phyloP scores from a whole-genome alignment of 2,113 vertebrate species.

The Rhineura floridana region DNA sequence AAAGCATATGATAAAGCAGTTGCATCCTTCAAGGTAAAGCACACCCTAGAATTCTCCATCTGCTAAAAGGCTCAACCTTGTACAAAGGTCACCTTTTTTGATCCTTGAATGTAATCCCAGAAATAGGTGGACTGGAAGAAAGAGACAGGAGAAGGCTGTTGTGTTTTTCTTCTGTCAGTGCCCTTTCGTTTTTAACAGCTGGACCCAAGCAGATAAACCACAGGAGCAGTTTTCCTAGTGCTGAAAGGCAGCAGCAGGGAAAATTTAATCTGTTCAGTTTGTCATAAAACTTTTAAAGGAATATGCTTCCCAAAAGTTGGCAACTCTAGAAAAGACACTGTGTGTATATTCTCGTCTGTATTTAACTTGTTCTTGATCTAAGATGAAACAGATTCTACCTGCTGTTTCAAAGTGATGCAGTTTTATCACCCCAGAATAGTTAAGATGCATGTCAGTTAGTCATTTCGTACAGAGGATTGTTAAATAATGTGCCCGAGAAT shows the following conservation, averaged over 20 bases:
- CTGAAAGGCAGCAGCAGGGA: not conserved
- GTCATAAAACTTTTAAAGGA: not conserved
- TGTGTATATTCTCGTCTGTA: not conserved
- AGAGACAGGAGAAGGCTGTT: not conserved
- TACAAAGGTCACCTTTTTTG: not conserved
- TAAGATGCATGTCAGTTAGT: not conserved
- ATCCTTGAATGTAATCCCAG: not conserved
- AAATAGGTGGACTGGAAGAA: not conserved
- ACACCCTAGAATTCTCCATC: too few relatives aligned
- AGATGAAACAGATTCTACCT: not conserved
- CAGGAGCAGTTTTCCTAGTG: not conserved
- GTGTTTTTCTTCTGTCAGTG: not conserved
- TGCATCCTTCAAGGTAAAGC: conserved; percentile 92
- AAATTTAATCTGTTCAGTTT: not conserved
- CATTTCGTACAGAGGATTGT: not conserved
- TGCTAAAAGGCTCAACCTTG: not conserved
- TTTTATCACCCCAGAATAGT: not conserved
- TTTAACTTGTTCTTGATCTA: not conserved
- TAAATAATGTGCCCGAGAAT: too few relatives aligned
- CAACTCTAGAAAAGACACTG: not conserved
- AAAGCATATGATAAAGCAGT: conserved; percentile 98
- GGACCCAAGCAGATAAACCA: not conserved
- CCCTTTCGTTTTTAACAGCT: not conserved
- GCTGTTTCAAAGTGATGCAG: not conserved
- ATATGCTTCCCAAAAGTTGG: not conserved